phyloP scores from a whole-genome alignment of 2,797 vertebrate species.

The Enteromius thamalakanensis region DNA sequence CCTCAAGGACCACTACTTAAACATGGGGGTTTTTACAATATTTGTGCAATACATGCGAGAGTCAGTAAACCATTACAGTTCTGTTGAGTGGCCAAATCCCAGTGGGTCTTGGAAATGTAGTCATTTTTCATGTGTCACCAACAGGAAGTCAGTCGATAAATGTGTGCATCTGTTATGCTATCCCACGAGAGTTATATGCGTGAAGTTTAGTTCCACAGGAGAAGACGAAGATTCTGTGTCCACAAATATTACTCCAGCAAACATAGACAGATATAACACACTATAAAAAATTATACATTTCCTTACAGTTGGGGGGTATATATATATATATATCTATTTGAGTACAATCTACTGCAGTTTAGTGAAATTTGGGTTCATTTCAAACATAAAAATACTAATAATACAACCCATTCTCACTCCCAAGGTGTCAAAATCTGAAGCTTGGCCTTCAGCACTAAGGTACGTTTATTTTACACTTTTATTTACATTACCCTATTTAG shows the following conservation, averaged over 20 bases:
- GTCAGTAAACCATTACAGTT: conserved; percentile 42
- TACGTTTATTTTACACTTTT: no score
- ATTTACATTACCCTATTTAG: background rate
- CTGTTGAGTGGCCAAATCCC: conserved; percentile 40
- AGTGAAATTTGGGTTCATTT: background rate
- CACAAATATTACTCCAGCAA: conserved; percentile 18
- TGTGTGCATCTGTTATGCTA: conserved; percentile 48
- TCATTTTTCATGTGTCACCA: conserved; percentile 53
- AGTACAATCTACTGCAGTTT: background rate
- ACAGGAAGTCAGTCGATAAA: conserved; percentile 54
- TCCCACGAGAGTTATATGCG: conserved; percentile 21
- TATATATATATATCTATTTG: background rate
- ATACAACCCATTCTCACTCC: background rate
- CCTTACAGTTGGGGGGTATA: background rate
- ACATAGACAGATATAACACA: background rate
- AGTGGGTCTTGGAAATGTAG: conserved; percentile 40
- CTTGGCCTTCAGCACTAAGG: background rate
- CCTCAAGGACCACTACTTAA: conserved; percentile 22
- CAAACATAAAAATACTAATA: background rate
- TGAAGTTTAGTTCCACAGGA: conserved; percentile 42
- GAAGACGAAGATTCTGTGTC: conserved; percentile 12
- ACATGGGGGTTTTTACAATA: conserved; percentile 9
- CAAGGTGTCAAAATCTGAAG: background rate
- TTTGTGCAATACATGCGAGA: conserved; percentile 35
- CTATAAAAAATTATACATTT: background rate